Conservation (phyloP, 2,113 vertebrate species). For the Copsychus sechellarum region DNA sequence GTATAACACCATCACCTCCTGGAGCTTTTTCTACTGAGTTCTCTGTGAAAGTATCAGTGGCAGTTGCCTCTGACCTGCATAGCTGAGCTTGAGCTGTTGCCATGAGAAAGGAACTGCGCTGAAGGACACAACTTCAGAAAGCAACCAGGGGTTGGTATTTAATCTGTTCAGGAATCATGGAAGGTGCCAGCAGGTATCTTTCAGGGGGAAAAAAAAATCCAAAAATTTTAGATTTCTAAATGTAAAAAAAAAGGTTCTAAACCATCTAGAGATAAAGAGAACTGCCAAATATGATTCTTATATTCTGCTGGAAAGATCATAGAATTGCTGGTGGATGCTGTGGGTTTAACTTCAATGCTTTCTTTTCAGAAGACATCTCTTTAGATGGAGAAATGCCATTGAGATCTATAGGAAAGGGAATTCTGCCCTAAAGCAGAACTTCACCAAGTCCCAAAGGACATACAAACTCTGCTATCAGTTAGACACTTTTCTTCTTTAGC, state of each 20-base stretch:
- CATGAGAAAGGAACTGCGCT: background rate
- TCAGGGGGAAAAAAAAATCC: background rate
- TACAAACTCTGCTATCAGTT: background rate
- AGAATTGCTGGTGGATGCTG: background rate
- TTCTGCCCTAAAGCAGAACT: background rate
- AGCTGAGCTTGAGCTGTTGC: background rate
- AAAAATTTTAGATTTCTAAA: background rate
- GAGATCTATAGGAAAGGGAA: background rate
- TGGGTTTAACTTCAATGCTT: background rate
- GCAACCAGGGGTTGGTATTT: background rate
- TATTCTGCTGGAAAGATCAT: background rate
- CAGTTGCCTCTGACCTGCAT: background rate
- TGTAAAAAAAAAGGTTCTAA: background rate
- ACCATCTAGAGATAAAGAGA: background rate
- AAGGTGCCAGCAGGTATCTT: background rate
- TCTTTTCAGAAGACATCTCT: background rate
- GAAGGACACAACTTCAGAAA: background rate
- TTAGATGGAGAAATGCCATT: background rate
- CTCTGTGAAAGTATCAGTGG: background rate
- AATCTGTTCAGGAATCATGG: background rate
- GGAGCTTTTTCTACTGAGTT: background rate
- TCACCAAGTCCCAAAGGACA: background rate
- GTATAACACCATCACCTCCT: background rate
- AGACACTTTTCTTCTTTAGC: background rate
- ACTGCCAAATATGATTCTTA: background rate